These are phyloP conservation scores for Polypterus bichir DNA, from an alignment of 2,113 vertebrate genomes.

Conservation along the genomic window DNA sequence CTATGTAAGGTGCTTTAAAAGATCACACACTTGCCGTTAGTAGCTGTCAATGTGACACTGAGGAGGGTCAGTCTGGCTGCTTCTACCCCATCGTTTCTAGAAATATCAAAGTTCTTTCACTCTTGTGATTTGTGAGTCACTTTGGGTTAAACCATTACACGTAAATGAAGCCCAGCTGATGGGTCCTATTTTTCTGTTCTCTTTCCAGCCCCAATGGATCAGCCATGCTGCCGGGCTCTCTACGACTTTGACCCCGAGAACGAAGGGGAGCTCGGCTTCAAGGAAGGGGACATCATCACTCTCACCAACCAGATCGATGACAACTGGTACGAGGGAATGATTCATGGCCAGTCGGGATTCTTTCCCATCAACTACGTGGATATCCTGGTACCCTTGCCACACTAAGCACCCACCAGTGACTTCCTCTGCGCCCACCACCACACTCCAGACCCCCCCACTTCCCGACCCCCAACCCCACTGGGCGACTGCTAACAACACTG, in stretches of 20 bases:
- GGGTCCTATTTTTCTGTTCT: constrained; percentile 5
- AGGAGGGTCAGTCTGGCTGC: background rate
- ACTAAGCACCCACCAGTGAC: constrained; percentile 49
- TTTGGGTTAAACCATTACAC: background rate
- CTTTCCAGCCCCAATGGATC: constrained; percentile 74
- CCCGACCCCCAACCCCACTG: no score
- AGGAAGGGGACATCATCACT: constrained; percentile 93
- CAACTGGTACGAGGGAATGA: constrained; percentile 97
- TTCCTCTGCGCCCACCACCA: no score
- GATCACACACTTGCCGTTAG: no score
- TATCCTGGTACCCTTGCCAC: constrained; percentile 85
- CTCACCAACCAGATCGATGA: constrained; percentile 97
- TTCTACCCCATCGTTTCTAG: background rate
- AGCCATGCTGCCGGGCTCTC: constrained; percentile 86
- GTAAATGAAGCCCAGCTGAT: background rate
- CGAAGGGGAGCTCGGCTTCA: constrained; percentile 93
- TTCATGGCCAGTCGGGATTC: constrained; percentile 92
- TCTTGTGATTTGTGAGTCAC: constrained; percentile 1
- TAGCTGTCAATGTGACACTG: no score
- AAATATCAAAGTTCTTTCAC: background rate
- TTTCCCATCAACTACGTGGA: constrained; percentile 98
- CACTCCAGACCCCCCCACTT: no score
- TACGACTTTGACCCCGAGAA: constrained; percentile 98
- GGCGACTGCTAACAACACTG: no score
- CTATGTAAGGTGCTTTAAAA: no score